Conservation (phyloP, 2,797 vertebrate genomes). For the Nothura maculosa region DNA sequence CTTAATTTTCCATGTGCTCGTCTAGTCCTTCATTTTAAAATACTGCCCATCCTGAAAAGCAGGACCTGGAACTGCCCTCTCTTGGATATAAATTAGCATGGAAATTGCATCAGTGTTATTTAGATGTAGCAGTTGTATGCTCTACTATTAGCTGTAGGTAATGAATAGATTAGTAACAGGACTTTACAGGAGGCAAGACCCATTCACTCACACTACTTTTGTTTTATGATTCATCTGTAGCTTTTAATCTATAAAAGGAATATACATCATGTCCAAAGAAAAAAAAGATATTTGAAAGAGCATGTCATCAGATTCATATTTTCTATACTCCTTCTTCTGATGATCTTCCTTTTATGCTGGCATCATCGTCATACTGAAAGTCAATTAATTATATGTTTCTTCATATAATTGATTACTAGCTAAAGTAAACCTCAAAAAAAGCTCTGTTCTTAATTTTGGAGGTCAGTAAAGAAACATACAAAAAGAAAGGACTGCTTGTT, state of each 20-base stretch:
- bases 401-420: not conserved
- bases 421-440: slow-evolving; percentile 4
- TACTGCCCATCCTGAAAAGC: slow-evolving; percentile 32
- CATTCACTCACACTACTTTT: not conserved
- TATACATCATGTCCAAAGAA: not conserved
- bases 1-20: not conserved
- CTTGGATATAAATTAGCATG: not conserved
- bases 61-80: not conserved
- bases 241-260: not conserved
- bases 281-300: not conserved
- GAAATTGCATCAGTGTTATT: slow-evolving; percentile 20
- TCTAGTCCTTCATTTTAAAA: slow-evolving; percentile 23
- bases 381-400: slow-evolving; percentile 8
- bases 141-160: slow-evolving; percentile 10
- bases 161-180: not conserved
- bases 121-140: not conserved
- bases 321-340: not conserved
- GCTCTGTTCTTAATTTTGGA: slow-evolving; percentile 7
- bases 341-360: not conserved
- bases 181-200: not conserved
- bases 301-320: not conserved
- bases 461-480: not conserved
- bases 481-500: not conserved
- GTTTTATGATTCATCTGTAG: not conserved
- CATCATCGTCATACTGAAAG: not conserved